Evolutionary conservation across 2,888 invertebrate genomes (phyloP), one percentile per base, ranked within the genome.

Genomic region (Orchesella flavescens): DNA sequence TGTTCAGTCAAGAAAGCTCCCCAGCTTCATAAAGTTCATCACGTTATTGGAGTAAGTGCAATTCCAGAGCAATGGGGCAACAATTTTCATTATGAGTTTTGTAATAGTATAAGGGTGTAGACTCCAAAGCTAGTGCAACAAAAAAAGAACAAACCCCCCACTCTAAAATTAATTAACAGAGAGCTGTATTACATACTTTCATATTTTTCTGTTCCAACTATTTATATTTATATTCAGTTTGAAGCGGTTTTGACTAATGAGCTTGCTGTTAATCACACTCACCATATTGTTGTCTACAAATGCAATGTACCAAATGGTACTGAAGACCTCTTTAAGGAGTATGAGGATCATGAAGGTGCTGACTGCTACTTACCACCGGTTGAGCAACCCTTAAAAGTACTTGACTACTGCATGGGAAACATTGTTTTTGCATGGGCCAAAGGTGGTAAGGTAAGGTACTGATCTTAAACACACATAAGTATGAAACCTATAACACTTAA

Each of bases 1-100:
- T 96, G 96, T 90, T 96, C 95, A 90, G 94, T 96, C 82, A 94
- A 95, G 90, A 94, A 94, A 90, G 93, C 94, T 0, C 96, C 95
- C 0, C 90, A 90, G 0, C 89, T 95, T 0, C n/a, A 46, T 15
- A 91, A 91, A 0, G 91, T 90, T 17, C 95, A 95, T 89, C 96
- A 96, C 89, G 94, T 96, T 88, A 93, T 95, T 44, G 95, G 96
- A 87, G 92, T 92, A 89, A 90, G 90, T 89, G 68, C 59, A 43
- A 9, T 23, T n/a, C n/a, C n/a, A n/a, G n/a, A n/a, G n/a, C n/a
- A n/a, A n/a, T n/a, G n/a, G n/a, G n/a, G n/a, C n/a, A n/a, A n/a
- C n/a, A n/a, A n/a, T n/a, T n/a, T n/a, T n/a, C n/a, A n/a, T n/a
- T n/a, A n/a, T n/a, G n/a, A n/a, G n/a, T n/a, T n/a, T n/a, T n/a